phyloP scores from a whole-genome alignment of 53 echinoderm and acorn worm species.

The Holothuria leucospilota region DNA sequence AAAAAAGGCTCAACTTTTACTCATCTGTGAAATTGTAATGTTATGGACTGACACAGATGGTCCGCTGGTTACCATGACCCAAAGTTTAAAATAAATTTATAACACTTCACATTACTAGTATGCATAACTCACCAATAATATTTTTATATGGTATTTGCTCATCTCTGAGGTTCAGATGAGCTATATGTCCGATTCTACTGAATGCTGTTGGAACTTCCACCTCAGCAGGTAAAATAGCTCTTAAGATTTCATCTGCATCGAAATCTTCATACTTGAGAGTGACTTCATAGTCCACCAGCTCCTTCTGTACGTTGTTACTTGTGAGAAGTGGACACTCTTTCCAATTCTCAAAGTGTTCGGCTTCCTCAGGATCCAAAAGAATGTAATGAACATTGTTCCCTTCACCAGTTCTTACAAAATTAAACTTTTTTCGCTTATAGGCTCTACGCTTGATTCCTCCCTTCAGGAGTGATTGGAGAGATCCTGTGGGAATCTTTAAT shows the following conservation, averaged over 20 bases:
- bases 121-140: constrained; percentile 74
- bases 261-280: constrained; percentile 80
- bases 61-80: too few species aligned
- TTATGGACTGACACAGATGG: too few species aligned
- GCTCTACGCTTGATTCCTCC: constrained; percentile 53
- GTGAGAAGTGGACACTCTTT: constrained; percentile 49
- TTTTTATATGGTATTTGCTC: constrained; percentile 82
- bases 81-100: too few species aligned
- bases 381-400: constrained; percentile 37
- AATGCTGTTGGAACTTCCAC: constrained; percentile 84
- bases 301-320: constrained; percentile 64
- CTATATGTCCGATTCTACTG: constrained; percentile 93
- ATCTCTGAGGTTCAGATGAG: constrained; percentile 83
- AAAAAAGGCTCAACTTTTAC: too few species aligned
- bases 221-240: constrained; percentile 70
- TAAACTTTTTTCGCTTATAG: constrained; percentile 52
- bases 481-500: neutral
- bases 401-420: constrained; percentile 53
- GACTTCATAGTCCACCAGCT: constrained; percentile 67
- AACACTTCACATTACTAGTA: too few species aligned
- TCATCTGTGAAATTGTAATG: too few species aligned
- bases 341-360: constrained; percentile 16
- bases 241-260: constrained; percentile 75
- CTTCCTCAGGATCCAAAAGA: constrained; percentile 59
- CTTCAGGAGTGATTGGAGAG: neutral